These are phyloP conservation scores for Diglossa cyanea DNA, from an alignment of 2,797 vertebrate species.

Conservation along the genomic window DNA sequence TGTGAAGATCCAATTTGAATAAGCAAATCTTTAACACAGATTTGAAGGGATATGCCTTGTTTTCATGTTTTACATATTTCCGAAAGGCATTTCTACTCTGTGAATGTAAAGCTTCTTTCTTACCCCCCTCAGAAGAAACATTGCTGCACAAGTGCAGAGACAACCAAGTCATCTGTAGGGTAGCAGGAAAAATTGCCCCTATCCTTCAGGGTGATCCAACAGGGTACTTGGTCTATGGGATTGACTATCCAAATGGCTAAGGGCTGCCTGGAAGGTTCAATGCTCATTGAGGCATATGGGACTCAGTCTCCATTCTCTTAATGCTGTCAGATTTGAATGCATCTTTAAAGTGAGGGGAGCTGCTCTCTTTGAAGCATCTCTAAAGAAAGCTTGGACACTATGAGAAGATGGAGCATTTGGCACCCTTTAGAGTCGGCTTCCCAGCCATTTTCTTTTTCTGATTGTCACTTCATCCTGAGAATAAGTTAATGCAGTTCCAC, in stretches of 20 bases:
- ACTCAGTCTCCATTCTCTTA: not conserved
- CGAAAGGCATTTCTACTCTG: not conserved
- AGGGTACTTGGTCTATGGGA: not conserved
- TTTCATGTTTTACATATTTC: not conserved
- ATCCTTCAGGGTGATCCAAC: not conserved
- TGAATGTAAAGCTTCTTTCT: not conserved
- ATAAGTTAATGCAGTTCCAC: not conserved
- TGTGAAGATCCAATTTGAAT: not conserved
- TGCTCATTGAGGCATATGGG: not conserved
- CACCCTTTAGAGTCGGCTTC: not conserved
- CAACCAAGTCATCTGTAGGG: not conserved
- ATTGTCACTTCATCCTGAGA: not conserved
- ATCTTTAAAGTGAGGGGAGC: not conserved
- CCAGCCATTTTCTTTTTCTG: not conserved
- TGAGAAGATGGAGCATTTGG: not conserved
- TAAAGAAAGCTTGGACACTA: not conserved
- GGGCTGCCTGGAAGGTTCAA: not conserved
- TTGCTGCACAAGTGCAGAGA: not conserved
- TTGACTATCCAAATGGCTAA: not conserved
- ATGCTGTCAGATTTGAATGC: not conserved
- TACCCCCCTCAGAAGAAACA: not conserved
- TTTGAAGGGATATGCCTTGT: not conserved
- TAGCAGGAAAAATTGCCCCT: not conserved
- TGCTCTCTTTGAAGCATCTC: not conserved
- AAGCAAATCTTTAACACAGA: not conserved